Conservation (phyloP, 2,113 vertebrate species). For the Sitta europaea region DNA sequence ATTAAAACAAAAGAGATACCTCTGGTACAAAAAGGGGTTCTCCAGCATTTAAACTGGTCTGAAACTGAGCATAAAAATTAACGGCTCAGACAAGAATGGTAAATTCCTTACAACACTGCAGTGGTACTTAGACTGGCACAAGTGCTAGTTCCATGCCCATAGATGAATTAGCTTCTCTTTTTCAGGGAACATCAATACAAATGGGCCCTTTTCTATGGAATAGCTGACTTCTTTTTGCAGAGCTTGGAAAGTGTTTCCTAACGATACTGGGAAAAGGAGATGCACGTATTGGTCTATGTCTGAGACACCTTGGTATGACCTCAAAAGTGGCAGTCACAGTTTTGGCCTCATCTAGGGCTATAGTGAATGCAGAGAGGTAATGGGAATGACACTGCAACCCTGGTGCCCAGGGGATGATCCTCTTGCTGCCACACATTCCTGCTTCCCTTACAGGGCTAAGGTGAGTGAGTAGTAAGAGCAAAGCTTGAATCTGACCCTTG, state of each 20-base stretch:
- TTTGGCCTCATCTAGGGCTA: background rate
- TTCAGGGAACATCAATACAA: background rate
- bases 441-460: background rate
- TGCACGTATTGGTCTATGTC: background rate
- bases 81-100: background rate
- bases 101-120: background rate
- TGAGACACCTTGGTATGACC: background rate
- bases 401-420: too few relatives aligned
- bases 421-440: background rate
- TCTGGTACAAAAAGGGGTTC: background rate
- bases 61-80: background rate
- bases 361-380: background rate
- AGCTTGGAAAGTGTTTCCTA: background rate
- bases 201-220: background rate
- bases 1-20: background rate
- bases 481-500: background rate
- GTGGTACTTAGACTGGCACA: background rate
- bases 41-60: background rate
- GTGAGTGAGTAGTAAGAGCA: background rate
- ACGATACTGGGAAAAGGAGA: fast-evolving
- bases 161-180: background rate
- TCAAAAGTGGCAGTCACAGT: background rate
- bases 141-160: background rate
- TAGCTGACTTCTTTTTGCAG: background rate
- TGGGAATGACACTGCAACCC: background rate